Percentiles rank a stretch among this genome's conserved stretches.
phyloP scores from a whole-genome alignment of 2,113 vertebrate genomes.

The Notothenia coriiceps region DNA sequence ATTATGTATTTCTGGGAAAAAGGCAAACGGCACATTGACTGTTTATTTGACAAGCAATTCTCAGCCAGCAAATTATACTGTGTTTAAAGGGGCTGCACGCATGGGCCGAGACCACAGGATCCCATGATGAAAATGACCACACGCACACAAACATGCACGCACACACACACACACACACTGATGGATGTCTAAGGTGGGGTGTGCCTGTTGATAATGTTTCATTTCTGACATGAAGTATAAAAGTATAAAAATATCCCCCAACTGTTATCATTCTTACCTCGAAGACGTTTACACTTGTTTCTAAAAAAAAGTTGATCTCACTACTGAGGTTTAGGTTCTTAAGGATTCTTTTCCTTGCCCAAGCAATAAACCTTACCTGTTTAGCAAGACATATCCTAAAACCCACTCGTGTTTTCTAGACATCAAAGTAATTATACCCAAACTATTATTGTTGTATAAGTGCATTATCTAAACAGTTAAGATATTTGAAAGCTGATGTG shows the following conservation, averaged over 20 bases:
- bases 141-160: conserved; percentile 39
- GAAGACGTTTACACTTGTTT: not conserved
- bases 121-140: conserved; percentile 59
- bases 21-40: conserved; percentile 61
- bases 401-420: not conserved
- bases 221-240: conserved; percentile 4
- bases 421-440: not conserved
- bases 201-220: conserved; percentile 17
- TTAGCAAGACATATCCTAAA: not conserved
- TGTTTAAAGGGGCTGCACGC: conserved; percentile 65
- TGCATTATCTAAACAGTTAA: not conserved
- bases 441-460: not conserved
- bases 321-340: not conserved
- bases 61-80: conserved; percentile 70
- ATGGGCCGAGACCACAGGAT: conserved; percentile 49
- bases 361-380: not conserved
- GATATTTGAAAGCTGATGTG: not conserved
- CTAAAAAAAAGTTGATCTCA: not conserved
- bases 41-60: conserved; percentile 79
- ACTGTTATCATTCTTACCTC: not conserved
- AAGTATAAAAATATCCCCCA: not conserved
- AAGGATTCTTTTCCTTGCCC: not conserved
- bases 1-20: conserved; percentile 73
- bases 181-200: conserved; percentile 15
- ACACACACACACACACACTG: conserved; percentile 23